phyloP scores from a whole-genome alignment of 2,797 vertebrate genomes.

The Mus caroli region DNA sequence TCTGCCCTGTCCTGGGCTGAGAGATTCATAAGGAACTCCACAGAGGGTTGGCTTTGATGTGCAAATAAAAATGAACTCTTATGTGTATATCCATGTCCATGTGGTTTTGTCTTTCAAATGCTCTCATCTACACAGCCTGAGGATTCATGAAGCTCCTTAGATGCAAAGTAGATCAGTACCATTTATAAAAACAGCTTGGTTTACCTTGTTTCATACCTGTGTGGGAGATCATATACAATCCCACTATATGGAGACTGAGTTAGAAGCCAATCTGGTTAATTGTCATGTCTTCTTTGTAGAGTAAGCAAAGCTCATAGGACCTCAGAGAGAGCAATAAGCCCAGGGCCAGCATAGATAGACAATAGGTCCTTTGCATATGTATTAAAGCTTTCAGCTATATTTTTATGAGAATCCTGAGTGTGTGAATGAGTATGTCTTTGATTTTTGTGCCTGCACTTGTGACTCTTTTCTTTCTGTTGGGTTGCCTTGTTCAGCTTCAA shows the following conservation, averaged over 20 bases:
- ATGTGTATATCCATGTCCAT: constrained; percentile 46
- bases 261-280: constrained; percentile 60
- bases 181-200: constrained; percentile 53
- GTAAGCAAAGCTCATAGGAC: background rate
- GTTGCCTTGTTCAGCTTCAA: too few relatives aligned
- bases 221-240: constrained; percentile 5
- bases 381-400: background rate
- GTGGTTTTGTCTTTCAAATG: constrained; percentile 22
- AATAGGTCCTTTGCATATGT: background rate
- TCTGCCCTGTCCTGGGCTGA: constrained; percentile 1
- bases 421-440: too few relatives aligned
- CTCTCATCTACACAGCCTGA: constrained; percentile 52
- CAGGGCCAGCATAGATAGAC: background rate
- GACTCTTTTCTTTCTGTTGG: too few relatives aligned
- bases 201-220: constrained; percentile 31
- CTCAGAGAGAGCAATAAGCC: background rate
- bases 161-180: constrained; percentile 44
- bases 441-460: too few relatives aligned
- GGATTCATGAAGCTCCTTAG: background rate
- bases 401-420: background rate
- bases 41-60: constrained; percentile 21
- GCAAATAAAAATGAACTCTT: constrained; percentile 50
- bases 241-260: background rate
- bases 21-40: background rate
- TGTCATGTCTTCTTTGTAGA: constrained; percentile 64